Conservation (phyloP, 2,113 vertebrate species). For the Anser cygnoides region DNA sequence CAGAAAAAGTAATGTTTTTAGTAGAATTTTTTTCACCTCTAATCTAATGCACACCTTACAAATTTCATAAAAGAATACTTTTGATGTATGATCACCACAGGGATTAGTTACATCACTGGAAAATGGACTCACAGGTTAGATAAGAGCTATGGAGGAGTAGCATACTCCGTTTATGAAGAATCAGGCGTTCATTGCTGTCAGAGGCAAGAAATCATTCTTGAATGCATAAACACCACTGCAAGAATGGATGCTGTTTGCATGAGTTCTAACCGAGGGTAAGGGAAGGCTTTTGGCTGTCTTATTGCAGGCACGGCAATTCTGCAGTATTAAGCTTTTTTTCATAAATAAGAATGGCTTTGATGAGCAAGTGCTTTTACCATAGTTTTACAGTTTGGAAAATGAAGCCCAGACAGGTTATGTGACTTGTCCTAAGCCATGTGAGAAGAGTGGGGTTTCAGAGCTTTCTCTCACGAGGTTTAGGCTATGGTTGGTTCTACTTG, state of each 20-base stretch:
- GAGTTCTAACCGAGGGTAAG: neutral
- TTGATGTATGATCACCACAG: neutral
- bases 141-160: neutral
- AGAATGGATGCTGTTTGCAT: neutral
- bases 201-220: neutral
- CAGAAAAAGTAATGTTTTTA: neutral
- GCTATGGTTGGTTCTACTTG: neutral
- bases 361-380: neutral
- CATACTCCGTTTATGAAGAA: neutral
- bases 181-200: neutral
- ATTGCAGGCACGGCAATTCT: neutral
- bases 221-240: neutral
- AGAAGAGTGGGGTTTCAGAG: neutral
- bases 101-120: neutral
- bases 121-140: neutral
- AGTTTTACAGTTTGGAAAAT: neutral
- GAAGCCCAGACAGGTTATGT: neutral
- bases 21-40: neutral
- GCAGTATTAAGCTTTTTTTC: neutral
- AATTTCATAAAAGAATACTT: neutral
- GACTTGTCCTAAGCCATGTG: neutral
- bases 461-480: fast-evolving
- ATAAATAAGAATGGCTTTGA: neutral
- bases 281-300: neutral
- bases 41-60: neutral